These are phyloP conservation scores for Platycheirus albimanus DNA, from an alignment of 2,888 invertebrate species.

Conservation along the genomic window DNA sequence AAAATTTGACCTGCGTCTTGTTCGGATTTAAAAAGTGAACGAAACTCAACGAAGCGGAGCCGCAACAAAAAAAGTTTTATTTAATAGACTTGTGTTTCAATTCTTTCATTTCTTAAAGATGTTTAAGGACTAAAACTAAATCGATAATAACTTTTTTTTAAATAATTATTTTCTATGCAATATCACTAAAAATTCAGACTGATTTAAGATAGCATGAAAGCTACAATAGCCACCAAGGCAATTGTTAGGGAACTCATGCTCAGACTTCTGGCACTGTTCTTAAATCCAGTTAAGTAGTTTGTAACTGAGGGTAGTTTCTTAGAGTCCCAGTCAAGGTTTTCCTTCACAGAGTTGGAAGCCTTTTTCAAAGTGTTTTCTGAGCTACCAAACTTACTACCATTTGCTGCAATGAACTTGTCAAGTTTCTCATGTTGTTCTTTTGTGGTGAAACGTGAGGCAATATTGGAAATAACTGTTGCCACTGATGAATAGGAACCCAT, in stretches of 20 bases:
- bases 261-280: constrained; percentile 9
- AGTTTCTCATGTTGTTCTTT: constrained; percentile 77
- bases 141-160: too few species aligned
- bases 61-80: too few species aligned
- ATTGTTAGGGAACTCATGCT: constrained; percentile 38
- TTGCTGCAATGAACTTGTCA: constrained; percentile 76
- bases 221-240: constrained; percentile 31
- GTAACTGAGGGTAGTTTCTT: constrained; percentile 75
- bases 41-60: too few species aligned
- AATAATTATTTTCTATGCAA: too few species aligned
- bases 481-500: constrained; percentile 79
- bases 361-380: constrained; percentile 76
- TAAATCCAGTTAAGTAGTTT: constrained; percentile 74
- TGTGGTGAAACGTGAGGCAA: constrained; percentile 80
- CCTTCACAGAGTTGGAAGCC: constrained; percentile 77
- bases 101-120: too few species aligned
- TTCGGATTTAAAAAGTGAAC: too few species aligned
- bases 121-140: too few species aligned
- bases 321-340: constrained; percentile 80
- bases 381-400: constrained; percentile 78
- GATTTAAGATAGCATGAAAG: constrained; percentile 39
- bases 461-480: constrained; percentile 79
- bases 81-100: too few species aligned
- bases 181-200: too few species aligned
- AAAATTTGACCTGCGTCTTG: too few species aligned